Evolutionary conservation across 1,140 invertebrate species (phyloP), one percentile per base, ranked within the genome.

Genomic region (Phenacoccus solenopsis): DNA sequence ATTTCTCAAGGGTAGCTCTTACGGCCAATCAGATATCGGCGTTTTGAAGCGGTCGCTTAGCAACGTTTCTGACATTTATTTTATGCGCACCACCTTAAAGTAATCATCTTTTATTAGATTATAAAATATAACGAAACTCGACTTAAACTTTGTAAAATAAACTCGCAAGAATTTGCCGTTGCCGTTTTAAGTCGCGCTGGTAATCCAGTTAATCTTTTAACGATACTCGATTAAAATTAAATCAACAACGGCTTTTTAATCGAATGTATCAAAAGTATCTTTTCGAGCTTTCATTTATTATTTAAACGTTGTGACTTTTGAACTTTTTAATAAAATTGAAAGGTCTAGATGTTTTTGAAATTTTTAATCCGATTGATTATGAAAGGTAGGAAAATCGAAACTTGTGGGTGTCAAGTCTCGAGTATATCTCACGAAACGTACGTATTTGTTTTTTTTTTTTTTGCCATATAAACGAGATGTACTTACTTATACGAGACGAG

Each of bases 141-240:
- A 64, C 59, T 64, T 64, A 64, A 64, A 64, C 21, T 64, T 27
- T 64, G 21, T 22, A 64, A 64, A 64, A 64, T 64, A 64, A 64
- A 64, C 59, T 64, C 25, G 59, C 21, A 24, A 24, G 59, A 25
- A 64, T 64, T 16, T 64, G 12, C 21, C 59, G 59, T 64, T 64
- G 25, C 59, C 25, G 59, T 64, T 64, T 64, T 27, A 24, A 64
- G 59, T 64, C 59, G 59, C 59, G n/a, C 59, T 64, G 22, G 25
- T 64, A 64, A 64, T 64, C 25, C 10, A 64, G 4, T 64, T 64
- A 64, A 64, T 64, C 59, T 64, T 27, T 64, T 64, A 64, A 64
- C 59, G 59, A 64, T 64, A 64, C 59, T 64, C 59, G 59, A 64
- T 64, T 64, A 64, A 64, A 64, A 64, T 64, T 64, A 64, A 64